Percentiles rank a stretch among this genome's conserved stretches.
Evolutionary conservation across 2,113 vertebrate genomes (phyloP).

Genomic region (Telmatochromis sp.): DNA sequence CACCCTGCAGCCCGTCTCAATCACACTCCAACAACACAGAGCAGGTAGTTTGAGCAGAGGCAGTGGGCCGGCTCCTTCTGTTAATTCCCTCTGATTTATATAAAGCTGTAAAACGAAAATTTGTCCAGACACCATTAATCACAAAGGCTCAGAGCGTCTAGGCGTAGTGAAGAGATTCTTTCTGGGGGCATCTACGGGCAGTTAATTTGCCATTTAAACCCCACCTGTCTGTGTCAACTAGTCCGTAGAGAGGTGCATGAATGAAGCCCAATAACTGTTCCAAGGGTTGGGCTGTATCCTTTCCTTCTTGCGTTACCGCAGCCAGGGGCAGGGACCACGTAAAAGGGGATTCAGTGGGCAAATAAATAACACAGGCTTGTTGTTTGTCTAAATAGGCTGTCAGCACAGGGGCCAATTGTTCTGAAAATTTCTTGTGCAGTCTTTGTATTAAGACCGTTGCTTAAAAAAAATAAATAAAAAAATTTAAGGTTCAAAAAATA

Average conservation of each 20-base stretch:
- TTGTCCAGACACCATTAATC: conserved; percentile 57
- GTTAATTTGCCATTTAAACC: conserved; percentile 29
- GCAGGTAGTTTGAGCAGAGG: conserved; percentile 50
- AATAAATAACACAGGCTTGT: conserved; percentile 7
- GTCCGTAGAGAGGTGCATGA: conserved; percentile 28
- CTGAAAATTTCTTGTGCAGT: neutral
- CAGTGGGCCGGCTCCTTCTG: neutral
- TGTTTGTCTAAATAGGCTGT: neutral
- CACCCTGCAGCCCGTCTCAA: conserved; percentile 8
- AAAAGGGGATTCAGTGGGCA: conserved; percentile 10
- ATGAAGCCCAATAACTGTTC: conserved; percentile 3
- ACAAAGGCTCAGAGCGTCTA: conserved; percentile 11
- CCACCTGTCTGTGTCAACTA: conserved; percentile 49
- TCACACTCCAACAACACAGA: conserved; percentile 30
- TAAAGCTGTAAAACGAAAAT: conserved; percentile 40
- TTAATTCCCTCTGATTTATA: conserved; percentile 40
- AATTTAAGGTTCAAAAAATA: neutral
- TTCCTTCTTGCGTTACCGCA: conserved; percentile 1
- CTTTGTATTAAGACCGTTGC: neutral
- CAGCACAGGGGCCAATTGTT: neutral
- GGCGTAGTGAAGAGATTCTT: conserved; percentile 22
- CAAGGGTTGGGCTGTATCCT: conserved; percentile 20
- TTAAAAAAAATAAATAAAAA: neutral
- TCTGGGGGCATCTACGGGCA: conserved; percentile 16
- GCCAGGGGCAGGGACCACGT: neutral